Base-by-base conservation (phyloP, 2,113 vertebrate genomes). In the Cavia aperea region DNA sequence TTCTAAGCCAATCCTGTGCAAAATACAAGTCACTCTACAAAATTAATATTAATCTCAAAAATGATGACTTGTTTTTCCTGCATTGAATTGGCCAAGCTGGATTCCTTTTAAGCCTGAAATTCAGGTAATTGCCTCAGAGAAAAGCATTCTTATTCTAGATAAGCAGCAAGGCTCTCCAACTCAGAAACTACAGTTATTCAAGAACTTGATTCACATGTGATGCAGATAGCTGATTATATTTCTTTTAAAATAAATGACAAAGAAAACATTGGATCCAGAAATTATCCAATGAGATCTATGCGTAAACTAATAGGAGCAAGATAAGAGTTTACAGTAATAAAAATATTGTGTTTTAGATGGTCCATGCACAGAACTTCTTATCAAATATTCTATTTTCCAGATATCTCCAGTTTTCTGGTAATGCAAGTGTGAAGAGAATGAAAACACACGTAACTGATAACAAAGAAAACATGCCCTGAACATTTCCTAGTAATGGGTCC, bases 171-270 rank as follows among this genome's bases (percentile, higher is more conserved):
- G 7, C 31, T 58, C 10, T 90, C 19, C 78, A 49, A 29, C 29
- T 79, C 46, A 82, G 54, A 86, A 89, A 83, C 60, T 19, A 8
- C 70, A 77, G 62, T 73, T 33, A 54, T 51, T 79, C 21, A 90
- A 23, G 12, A 84, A 65, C 2, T 90, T 18, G 7, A 81, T 62
- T 92, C 81, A 49, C 46, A 81, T 70, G 4, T 73, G 39, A 43
- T 43, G 2, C 29, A 75, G 23, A 62, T 73, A 77, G 8, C 5
- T 66, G 11, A 86, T 39, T 88, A 66, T 33, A 4, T 43, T 82
- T 79, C 73, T 23, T 83, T 78, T 72, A 62, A 88, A 78, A 91
- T 82, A 73, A 85, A 88, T n/a, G 62, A 88, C 62, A 73, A 82
- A 73, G 56, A 51, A 81, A 86, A 82, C 1, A 70, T 43, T 66